These are phyloP conservation scores for Solenodon paradoxus DNA, from an alignment of 2,113 vertebrate genomes.

Conservation along the genomic window DNA sequence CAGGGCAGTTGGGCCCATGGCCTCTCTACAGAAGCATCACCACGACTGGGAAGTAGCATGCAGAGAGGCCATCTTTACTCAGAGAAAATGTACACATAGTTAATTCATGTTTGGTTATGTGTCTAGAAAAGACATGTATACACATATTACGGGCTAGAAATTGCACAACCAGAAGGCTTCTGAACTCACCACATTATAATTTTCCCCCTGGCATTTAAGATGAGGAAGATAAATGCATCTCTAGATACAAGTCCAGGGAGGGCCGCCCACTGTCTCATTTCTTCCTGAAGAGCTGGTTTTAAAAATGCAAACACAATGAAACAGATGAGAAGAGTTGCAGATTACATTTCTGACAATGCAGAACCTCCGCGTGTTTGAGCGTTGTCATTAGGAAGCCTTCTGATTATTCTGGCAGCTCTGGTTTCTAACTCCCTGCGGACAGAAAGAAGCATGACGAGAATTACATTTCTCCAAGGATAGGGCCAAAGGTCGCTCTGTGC, in stretches of 20 bases:
- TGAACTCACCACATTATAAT: background rate
- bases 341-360: constrained; percentile 70
- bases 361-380: constrained; percentile 70
- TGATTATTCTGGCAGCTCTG: constrained; percentile 82
- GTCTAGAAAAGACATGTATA: background rate
- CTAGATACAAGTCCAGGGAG: background rate
- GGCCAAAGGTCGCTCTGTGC: constrained; percentile 80
- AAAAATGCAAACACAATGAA: constrained; percentile 34
- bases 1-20: background rate
- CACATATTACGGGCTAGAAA: background rate
- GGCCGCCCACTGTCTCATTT: constrained; percentile 14
- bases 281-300: constrained; percentile 39
- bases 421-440: constrained; percentile 77
- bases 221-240: background rate
- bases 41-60: background rate
- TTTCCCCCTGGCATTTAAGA: background rate
- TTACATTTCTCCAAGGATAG: constrained; percentile 82
- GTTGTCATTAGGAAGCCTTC: constrained; percentile 80
- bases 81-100: background rate
- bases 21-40: background rate
- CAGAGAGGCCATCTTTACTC: background rate
- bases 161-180: background rate
- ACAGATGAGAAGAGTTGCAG: constrained; percentile 37
- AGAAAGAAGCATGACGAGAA: constrained; percentile 82
- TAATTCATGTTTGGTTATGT: background rate